Conservation (phyloP, 1,140 invertebrate species). For the Drosophila cardini region DNA sequence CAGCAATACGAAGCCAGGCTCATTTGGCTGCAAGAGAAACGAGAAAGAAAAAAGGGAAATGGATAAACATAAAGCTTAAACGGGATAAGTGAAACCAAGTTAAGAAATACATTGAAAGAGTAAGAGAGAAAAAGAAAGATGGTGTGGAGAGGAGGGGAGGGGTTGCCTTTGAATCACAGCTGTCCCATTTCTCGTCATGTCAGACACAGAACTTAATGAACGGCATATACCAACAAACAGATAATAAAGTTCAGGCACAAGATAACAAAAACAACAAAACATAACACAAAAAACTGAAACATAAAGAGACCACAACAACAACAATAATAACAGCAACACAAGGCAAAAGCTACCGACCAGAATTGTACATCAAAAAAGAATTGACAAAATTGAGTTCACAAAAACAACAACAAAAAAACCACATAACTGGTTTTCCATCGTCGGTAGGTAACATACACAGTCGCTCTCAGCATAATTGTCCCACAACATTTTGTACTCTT, state of each 20-base stretch:
- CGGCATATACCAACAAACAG: conserved; percentile 51
- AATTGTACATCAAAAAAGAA: conserved; percentile 70
- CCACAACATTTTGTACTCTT: background rate
- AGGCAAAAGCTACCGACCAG: conserved; percentile 51
- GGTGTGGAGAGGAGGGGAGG: conserved; percentile 13
- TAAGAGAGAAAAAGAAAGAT: background rate
- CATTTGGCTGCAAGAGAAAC: conserved; percentile 86
- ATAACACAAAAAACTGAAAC: conserved; percentile 28
- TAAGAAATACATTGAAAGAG: background rate
- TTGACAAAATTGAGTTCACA: conserved; percentile 80
- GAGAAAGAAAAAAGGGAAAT: background rate
- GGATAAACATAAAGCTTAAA: conserved; percentile 4
- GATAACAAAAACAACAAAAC: conserved; percentile 30
- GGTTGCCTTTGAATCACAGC: conserved; percentile 41
- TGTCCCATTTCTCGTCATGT: conserved; percentile 53
- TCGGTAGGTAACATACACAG: conserved; percentile 3
- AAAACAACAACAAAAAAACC: conserved; percentile 49
- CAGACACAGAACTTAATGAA: conserved; percentile 50
- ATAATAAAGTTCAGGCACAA: conserved; percentile 63
- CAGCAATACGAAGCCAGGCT: conserved; percentile 88
- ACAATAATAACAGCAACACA: conserved; percentile 44
- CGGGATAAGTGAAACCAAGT: conserved; percentile 22
- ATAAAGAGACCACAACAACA: conserved; percentile 46
- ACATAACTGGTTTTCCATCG: conserved; percentile 67
- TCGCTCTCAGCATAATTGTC: background rate